Percentiles rank a stretch among this genome's conserved stretches.
phyloP scores from a whole-genome alignment of 2,888 invertebrate genomes.

The Coronaproctus castanopsis region DNA sequence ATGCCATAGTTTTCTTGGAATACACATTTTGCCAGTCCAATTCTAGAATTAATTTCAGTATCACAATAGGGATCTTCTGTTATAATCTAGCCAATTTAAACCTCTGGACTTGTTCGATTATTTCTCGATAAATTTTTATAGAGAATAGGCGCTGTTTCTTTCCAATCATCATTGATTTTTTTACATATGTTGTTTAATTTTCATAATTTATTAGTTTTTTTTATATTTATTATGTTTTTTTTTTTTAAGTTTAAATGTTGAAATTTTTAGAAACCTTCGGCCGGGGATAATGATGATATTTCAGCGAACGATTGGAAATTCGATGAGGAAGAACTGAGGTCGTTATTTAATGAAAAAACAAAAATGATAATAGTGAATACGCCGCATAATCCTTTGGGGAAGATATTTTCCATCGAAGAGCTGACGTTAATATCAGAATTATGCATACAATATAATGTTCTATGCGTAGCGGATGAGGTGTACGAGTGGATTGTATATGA shows the following conservation, averaged over 20 bases:
- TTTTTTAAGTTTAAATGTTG: background rate
- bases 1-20: too few relatives aligned
- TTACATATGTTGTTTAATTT: too few relatives aligned
- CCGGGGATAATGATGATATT: background rate
- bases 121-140: too few relatives aligned
- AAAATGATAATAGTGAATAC: conserved; percentile 93
- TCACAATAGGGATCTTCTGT: too few relatives aligned
- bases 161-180: too few relatives aligned
- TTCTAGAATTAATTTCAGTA: too few relatives aligned
- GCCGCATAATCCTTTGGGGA: conserved; percentile 93
- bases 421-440: conserved; percentile 58
- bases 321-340: conserved; percentile 56
- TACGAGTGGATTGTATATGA: conserved; percentile 93
- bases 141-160: too few relatives aligned
- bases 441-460: conserved; percentile 76
- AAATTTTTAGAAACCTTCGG: background rate
- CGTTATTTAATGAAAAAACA: conserved; percentile 65
- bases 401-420: conserved; percentile 54
- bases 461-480: conserved; percentile 90
- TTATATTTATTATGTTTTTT: too few relatives aligned
- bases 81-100: too few relatives aligned
- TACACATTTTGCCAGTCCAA: too few relatives aligned
- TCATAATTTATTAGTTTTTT: too few relatives aligned
- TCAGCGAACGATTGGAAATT: conserved; percentile 71
- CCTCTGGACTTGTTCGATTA: too few relatives aligned